Evolutionary conservation across 2,797 vertebrate genomes (phyloP).

Genomic region (Amblyraja radiata): DNA sequence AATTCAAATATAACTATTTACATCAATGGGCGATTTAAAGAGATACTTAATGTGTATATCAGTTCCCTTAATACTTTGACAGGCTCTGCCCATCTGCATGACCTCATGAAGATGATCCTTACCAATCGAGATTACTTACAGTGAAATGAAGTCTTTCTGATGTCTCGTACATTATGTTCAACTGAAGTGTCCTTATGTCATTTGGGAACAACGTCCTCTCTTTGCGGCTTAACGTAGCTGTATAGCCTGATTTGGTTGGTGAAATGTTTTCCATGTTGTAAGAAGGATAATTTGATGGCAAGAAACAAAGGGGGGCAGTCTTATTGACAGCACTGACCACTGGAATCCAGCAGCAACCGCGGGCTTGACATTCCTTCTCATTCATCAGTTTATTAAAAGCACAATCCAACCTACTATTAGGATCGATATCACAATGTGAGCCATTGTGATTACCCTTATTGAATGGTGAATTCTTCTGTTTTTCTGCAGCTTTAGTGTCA

Average conservation of each 20-base stretch:
- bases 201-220: slow-evolving; percentile 58
- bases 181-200: slow-evolving; percentile 55
- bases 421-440: slow-evolving; percentile 44
- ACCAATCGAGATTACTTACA: slow-evolving; percentile 50
- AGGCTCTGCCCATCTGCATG: background rate
- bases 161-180: slow-evolving; percentile 61
- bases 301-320: slow-evolving; percentile 71
- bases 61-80: background rate
- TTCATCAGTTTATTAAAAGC: slow-evolving; percentile 57
- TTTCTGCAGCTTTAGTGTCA: background rate
- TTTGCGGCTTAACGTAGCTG: slow-evolving; percentile 55
- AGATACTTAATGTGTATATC: background rate
- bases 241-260: slow-evolving; percentile 54
- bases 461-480: background rate
- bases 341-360: slow-evolving; percentile 67
- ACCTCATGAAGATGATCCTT: background rate
- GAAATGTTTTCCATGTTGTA: slow-evolving; percentile 64
- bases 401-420: slow-evolving; percentile 62
- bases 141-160: slow-evolving; percentile 64
- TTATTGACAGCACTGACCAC: background rate
- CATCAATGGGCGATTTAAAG: background rate
- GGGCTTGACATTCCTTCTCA: slow-evolving; percentile 60
- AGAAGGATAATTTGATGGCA: slow-evolving; percentile 62
- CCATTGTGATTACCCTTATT: background rate
- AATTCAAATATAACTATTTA: background rate